Percentiles rank a stretch among this genome's conserved stretches.
These are phyloP conservation scores for Oikopleura albicans DNA, from an alignment of 23 tunicate genomes.

Conservation along the genomic window DNA sequence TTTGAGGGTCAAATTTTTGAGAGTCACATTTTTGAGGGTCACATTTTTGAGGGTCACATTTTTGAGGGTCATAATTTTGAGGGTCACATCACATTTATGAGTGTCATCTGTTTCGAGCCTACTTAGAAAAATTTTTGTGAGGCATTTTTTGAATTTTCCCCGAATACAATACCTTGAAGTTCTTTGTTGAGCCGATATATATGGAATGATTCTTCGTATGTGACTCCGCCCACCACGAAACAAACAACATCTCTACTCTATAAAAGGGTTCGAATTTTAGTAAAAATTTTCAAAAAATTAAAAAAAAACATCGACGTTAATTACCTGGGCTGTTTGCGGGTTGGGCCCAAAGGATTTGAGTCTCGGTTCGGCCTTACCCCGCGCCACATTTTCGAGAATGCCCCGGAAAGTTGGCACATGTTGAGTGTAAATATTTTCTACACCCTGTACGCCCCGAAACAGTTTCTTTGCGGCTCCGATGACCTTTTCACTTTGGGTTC, in stretches of 20 bases:
- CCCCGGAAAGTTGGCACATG: slow-evolving; percentile 52
- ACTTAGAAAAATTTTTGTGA: too few relatives aligned
- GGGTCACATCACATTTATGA: too few relatives aligned
- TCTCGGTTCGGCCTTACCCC: slow-evolving; percentile 30
- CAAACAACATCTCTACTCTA: slow-evolving; percentile 37
- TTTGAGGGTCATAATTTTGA: too few relatives aligned
- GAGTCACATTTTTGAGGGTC: too few relatives aligned
- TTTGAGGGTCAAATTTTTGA: too few relatives aligned
- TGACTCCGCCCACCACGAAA: slow-evolving; percentile 76
- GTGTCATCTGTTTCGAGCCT: too few relatives aligned
- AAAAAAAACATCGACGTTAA: too few relatives aligned
- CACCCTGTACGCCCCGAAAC: slow-evolving; percentile 32
- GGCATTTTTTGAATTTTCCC: too few relatives aligned
- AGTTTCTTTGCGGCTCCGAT: neutral
- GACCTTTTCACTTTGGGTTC: neutral
- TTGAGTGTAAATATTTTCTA: slow-evolving; percentile 95
- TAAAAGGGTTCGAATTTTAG: too few relatives aligned
- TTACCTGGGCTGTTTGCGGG: slow-evolving; percentile 31
- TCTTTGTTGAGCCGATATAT: neutral
- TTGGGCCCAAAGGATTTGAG: slow-evolving; percentile 50
- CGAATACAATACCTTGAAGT: neutral
- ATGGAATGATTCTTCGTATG: slow-evolving; percentile 61
- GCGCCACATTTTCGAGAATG: slow-evolving; percentile 35
- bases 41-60: too few relatives aligned
- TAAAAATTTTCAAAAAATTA: too few relatives aligned